Evolutionary conservation across 2,113 vertebrate species (phyloP), one percentile per base, ranked within the genome.

Genomic region (Mustela lutreola): DNA sequence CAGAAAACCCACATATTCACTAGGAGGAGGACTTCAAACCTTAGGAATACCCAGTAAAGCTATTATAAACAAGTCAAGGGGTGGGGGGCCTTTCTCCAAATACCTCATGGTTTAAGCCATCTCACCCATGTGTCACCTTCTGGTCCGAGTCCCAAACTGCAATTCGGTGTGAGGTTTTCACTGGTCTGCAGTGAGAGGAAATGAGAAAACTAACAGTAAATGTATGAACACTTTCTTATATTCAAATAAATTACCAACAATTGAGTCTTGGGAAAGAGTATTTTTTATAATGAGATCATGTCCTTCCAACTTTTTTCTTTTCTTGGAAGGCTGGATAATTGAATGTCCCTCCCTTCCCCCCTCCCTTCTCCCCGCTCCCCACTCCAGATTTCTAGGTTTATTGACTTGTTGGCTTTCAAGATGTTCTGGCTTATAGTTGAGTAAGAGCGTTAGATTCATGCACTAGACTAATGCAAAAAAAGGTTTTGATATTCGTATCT

Each of bases 191-290:
- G 53, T 39, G 33, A 92, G 86, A 58, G 79, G 28, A 88, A 83
- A 70, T 79, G 56, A 97, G 83, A 91, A 95, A 93, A 91, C 83
- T 45, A 56, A 75, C 4, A 19, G 28, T 21, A 82, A 79, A 63
- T 18, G 0, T 28, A 16, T 22, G 31, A 79, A 18, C 58, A 42
- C 31, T 71, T 91, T 63, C 6, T 33, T 78, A 9, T 21, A 11
- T 50, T 4, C 48, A 79, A 86, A 16, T 67, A 97, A 87, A 78
- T 75, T 31, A 83, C 50, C 63, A 60, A n/a, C 11, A 53, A 50
- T 75, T 63, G 50, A 78, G 92, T 94, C 75, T 76, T 28, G 21
- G 48, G 53, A 60, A 91, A 71, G 39, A 79, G 12, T 65, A 9
- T 71, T 80, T 82, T 94, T 89, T 33, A 53, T 92, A 81, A 15